phyloP scores from a whole-genome alignment of 1,140 invertebrate species.

The Sitophilus oryzae region DNA sequence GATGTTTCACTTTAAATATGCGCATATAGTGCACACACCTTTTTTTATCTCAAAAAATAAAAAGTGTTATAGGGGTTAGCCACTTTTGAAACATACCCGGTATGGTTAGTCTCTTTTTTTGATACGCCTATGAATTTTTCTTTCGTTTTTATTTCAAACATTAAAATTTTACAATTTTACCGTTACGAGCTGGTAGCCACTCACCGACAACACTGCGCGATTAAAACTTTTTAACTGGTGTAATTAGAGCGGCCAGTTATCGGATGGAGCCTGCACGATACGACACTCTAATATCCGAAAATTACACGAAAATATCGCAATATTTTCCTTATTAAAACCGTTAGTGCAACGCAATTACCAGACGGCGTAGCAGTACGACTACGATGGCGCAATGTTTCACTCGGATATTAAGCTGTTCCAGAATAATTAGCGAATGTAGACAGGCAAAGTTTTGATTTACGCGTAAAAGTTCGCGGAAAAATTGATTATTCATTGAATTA shows the following conservation, averaged over 20 bases:
- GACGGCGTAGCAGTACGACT: neutral
- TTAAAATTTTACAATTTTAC: constrained; percentile 2
- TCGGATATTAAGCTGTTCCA: no score
- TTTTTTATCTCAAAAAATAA: no score
- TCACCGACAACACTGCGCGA: neutral
- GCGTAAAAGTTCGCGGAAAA: neutral
- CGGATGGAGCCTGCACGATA: neutral
- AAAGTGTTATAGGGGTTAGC: no score
- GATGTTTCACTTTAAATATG: no score
- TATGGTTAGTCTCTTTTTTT: no score
- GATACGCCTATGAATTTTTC: neutral
- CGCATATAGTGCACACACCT: no score
- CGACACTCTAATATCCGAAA: constrained; percentile 10
- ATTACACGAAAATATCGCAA: constrained; percentile 16
- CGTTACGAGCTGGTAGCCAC: neutral
- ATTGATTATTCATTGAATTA: neutral
- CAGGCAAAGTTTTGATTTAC: neutral
- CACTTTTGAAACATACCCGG: no score
- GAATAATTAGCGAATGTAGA: no score
- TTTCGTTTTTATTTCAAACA: neutral
- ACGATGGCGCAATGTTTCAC: constrained; percentile 9
- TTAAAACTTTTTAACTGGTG: constrained; percentile 17
- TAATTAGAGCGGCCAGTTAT: constrained; percentile 6
- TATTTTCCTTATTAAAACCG: constrained; percentile 18
- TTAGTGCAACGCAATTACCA: constrained; percentile 4